These are phyloP conservation scores for Xenopus laevis DNA, from an alignment of 2,113 vertebrate species.

Conservation along the genomic window DNA sequence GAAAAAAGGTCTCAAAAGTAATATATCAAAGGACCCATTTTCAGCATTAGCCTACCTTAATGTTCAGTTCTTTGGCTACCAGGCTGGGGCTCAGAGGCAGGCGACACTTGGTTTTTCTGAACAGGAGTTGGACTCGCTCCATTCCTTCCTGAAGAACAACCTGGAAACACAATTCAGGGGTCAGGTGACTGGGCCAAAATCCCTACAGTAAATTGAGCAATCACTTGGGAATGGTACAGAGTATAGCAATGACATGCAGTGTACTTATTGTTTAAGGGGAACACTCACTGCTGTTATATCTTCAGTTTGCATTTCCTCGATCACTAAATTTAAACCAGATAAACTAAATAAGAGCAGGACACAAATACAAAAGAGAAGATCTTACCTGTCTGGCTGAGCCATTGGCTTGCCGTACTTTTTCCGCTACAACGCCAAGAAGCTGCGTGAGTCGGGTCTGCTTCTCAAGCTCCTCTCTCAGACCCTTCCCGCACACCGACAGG, in stretches of 20 bases:
- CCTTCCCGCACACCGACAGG: slow-evolving; percentile 82
- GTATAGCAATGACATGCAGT: too few species aligned
- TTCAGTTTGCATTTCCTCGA: too few species aligned
- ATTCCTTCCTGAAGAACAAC: slow-evolving; percentile 85
- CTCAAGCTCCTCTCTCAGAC: slow-evolving; percentile 82
- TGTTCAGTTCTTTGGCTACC: slow-evolving; percentile 88
- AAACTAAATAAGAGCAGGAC: background rate
- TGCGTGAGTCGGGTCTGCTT: slow-evolving; percentile 86
- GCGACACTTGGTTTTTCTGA: slow-evolving; percentile 82
- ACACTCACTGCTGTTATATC: too few species aligned
- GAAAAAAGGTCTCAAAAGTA: too few species aligned
- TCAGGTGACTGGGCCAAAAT: background rate
- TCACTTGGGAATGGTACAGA: too few species aligned
- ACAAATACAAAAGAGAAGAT: background rate
- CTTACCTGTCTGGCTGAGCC: slow-evolving; percentile 86
- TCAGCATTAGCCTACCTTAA: slow-evolving; percentile 72
- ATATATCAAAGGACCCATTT: too few species aligned
- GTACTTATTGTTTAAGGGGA: too few species aligned
- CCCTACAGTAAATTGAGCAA: too few species aligned
- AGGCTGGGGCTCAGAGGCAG: slow-evolving; percentile 90
- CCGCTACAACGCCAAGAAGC: slow-evolving; percentile 84
- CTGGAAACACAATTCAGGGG: slow-evolving; percentile 58
- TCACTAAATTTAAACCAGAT: too few species aligned
- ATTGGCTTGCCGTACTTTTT: slow-evolving; percentile 84
- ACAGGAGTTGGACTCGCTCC: slow-evolving; percentile 87